phyloP scores from a whole-genome alignment of 2,113 vertebrate genomes.

The Sitta europaea region DNA sequence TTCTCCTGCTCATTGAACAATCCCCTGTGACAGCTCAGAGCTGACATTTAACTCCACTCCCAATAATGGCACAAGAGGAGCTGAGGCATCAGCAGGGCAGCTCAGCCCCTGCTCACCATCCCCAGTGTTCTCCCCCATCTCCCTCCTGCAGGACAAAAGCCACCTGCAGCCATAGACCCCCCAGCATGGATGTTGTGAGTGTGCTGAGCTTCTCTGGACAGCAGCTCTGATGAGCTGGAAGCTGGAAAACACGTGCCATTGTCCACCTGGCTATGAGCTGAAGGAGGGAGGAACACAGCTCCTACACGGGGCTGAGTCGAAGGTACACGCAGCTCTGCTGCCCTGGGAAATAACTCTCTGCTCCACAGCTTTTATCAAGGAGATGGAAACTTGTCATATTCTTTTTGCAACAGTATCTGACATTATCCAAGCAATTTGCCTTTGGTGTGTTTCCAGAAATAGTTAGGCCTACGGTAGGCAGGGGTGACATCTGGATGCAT shows the following conservation, averaged over 20 bases:
- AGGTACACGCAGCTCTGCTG: not conserved
- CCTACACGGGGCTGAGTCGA: not conserved
- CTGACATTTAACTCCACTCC: not conserved
- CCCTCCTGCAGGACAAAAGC: not conserved
- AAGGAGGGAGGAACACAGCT: not conserved
- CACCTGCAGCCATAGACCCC: not conserved
- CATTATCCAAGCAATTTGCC: conserved; percentile 36
- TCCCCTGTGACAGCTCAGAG: not conserved
- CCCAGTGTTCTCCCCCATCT: not conserved
- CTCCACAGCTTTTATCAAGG: not conserved
- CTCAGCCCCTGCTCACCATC: not conserved
- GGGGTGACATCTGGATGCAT: conserved; percentile 52
- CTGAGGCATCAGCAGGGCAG: not conserved
- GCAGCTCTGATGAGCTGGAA: not conserved
- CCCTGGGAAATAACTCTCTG: not conserved
- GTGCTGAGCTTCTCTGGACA: not conserved
- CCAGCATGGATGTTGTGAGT: rapidly evolving
- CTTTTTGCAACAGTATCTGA: conserved; percentile 6
- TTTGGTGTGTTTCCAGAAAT: conserved; percentile 58
- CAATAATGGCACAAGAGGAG: rapidly evolving
- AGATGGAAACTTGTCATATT: conserved; percentile 41
- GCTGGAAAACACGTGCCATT: not conserved
- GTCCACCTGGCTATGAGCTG: not conserved
- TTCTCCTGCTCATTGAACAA: not conserved
- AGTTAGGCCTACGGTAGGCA: conserved; percentile 19